Evolutionary conservation across 2,797 vertebrate species (phyloP), one percentile per base, ranked within the genome.

Genomic region (Hemitrygon akajei): DNA sequence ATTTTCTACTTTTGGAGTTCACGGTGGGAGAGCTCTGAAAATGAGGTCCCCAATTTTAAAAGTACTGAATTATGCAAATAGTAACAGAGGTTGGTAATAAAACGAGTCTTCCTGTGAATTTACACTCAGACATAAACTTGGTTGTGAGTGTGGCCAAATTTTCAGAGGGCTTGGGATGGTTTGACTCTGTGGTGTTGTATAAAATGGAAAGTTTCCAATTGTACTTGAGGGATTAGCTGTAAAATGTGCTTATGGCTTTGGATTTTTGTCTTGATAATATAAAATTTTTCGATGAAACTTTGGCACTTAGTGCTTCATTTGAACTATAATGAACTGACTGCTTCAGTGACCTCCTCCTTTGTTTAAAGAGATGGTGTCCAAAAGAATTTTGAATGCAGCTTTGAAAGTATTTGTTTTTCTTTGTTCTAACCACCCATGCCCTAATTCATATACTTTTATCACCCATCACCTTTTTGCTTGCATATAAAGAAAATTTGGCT

Each of bases 151-250:
- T 25, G 34, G 86, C n/a, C 37, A 93, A n/a, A 27, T 22, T n/a
- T 14, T 40, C 12, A 93, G 40, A 27, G 27, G 16, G 76, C 25
- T 18, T 76, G 40, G 25, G 40, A n/a, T 47, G 71, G 6, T 20
- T 30, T 92, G 37, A 56, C 18, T 30, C 20, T n/a, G 27, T 18
- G 40, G 12, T 56, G 7, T 56, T 76, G 40, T 58, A 56, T 58
- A 56, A 56, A 76, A 27, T 76, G 73, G 91, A 93, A 2, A 25
- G 18, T 27, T 30, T 93, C 91, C 91, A 93, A 27, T 40, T 76
- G 56, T 87, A 87, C 84, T 87, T 87, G 84, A 87, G 91, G 40
- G 71, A 93, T 93, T 27, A 30, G 11, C 27, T 93, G 91, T n/a
- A 58, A 58, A 93, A 93, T 56, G 40, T 76, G 71, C 25, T 76